Percentiles rank a stretch among this genome's conserved stretches.
Evolutionary conservation across 2,797 vertebrate species (phyloP).

Genomic region (Aulostomus chinensis): DNA sequence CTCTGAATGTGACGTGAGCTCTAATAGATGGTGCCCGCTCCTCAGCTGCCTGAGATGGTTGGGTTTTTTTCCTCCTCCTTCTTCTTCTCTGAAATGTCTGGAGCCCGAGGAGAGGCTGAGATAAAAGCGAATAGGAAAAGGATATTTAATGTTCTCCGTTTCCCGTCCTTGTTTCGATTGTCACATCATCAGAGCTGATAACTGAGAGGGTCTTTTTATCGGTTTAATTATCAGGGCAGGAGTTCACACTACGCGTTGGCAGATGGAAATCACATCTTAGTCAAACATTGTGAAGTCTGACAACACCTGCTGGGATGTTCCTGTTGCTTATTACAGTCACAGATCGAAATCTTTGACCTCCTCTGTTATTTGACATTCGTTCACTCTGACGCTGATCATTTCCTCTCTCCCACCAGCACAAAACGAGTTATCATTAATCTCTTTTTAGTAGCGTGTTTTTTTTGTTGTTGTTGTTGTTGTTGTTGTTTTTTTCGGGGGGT

Average conservation of each 20-base stretch:
- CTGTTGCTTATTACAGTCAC: conserved; percentile 13
- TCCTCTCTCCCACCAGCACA: conserved; percentile 1
- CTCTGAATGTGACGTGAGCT: conserved; percentile 26
- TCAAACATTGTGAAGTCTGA: conserved; percentile 34
- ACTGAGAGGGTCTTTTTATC: conserved; percentile 36
- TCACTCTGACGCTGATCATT: neutral
- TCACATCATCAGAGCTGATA: conserved; percentile 25
- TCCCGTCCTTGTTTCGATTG: neutral
- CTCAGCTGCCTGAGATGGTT: too few relatives aligned
- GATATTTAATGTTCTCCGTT: conserved; percentile 19
- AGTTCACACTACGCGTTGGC: conserved; percentile 14
- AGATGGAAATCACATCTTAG: conserved; percentile 35
- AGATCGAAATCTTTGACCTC: conserved; percentile 27
- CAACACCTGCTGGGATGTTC: conserved; percentile 21
- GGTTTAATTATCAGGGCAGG: conserved; percentile 36
- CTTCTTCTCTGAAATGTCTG: conserved; percentile 1
- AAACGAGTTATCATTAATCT: too few relatives aligned
- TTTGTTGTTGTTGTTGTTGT: neutral
- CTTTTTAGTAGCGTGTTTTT: neutral
- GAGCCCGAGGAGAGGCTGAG: neutral
- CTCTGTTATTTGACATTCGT: neutral
- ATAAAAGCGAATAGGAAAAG: conserved; percentile 31
- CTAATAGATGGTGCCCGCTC: too few relatives aligned
- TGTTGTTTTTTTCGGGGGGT: too few relatives aligned
- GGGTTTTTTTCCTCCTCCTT: conserved; percentile 1